Base-by-base conservation (phyloP, 2,113 vertebrate species). In the Vidua chalybeata region DNA sequence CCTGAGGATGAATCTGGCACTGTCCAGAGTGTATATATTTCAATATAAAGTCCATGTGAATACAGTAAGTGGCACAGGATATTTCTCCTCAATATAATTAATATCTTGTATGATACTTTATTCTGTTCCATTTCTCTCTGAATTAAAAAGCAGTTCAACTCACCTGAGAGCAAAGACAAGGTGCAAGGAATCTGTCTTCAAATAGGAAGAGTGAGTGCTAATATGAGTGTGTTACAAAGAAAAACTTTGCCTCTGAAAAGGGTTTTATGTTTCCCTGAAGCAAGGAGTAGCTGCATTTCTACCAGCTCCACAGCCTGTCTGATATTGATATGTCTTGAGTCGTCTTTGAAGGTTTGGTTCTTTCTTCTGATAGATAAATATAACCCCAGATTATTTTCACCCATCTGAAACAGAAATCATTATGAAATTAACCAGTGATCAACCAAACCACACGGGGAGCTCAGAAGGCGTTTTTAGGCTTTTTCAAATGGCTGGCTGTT, bases 371-470 rank as follows among this genome's bases (percentile, higher is more conserved):
- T 94, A 93, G 81, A 94, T 93, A 89, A 95, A 90, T 96, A 91
- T 89, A 97, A 96, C 76, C 92, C 80, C 41, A 71, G 84, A 93
- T 89, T 95, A 94, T 93, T 94, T 96, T 97, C 45, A 94, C 85
- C 71, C 75, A 91, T 95, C 94, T 97, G 88, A 74, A 96, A 95
- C 87, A 97, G 95, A 97, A 97, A 97, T 96, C 94, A 93, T 97
- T 97, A 97, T 89, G 87, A 97, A 97, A 98, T 98, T 98, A 97
- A 97, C 94, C 97, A 96, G 80, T 93, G 90, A 97, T 97, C 97
- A 98, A 96, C 95, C 95, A 94, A 97, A 96, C 92, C 97, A 95
- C 97, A 93, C 24, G 63, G 88, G 84, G 43, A 97, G 33, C 62
- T 78, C 87, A 82, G 64, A 81, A 66, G 83, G 72, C 26, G 30